Percentiles rank a stretch among this genome's conserved stretches.
Evolutionary conservation across 2,888 invertebrate genomes (phyloP).

Genomic region (Andrena marginata): DNA sequence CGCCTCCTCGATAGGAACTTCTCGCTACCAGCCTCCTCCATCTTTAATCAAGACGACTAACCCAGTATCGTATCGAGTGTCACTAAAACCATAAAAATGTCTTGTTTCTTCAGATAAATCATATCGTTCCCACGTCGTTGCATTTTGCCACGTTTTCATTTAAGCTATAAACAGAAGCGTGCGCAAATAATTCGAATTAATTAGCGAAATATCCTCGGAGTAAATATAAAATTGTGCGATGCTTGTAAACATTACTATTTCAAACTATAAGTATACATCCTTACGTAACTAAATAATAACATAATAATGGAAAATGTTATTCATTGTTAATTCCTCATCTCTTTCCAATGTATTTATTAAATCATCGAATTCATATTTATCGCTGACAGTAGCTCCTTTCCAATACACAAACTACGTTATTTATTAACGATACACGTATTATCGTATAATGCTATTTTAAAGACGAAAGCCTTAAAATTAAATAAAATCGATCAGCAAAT

Average conservation of each 20-base stretch:
- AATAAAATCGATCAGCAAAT: background rate
- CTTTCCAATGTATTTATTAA: no score
- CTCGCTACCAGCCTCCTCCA: slow-evolving; percentile 82
- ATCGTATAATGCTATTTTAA: background rate
- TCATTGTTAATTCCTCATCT: no score
- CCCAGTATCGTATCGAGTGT: slow-evolving; percentile 47
- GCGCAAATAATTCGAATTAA: background rate
- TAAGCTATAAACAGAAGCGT: background rate
- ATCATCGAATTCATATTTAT: no score
- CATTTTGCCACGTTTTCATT: background rate
- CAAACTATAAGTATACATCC: no score
- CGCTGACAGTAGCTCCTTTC: no score
- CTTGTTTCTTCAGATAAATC: slow-evolving; percentile 1
- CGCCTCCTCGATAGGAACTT: slow-evolving; percentile 83
- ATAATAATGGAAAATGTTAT: no score
- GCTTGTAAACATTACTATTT: no score
- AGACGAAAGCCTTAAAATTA: background rate
- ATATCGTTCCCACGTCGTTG: background rate
- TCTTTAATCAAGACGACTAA: slow-evolving; percentile 79
- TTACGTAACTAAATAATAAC: no score
- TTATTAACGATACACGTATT: no score
- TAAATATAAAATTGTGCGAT: background rate
- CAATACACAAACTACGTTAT: no score
- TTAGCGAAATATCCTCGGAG: background rate
- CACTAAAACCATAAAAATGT: slow-evolving; percentile 23